phyloP scores from a whole-genome alignment of 2,113 vertebrate genomes.

The Pedionomus torquatus region DNA sequence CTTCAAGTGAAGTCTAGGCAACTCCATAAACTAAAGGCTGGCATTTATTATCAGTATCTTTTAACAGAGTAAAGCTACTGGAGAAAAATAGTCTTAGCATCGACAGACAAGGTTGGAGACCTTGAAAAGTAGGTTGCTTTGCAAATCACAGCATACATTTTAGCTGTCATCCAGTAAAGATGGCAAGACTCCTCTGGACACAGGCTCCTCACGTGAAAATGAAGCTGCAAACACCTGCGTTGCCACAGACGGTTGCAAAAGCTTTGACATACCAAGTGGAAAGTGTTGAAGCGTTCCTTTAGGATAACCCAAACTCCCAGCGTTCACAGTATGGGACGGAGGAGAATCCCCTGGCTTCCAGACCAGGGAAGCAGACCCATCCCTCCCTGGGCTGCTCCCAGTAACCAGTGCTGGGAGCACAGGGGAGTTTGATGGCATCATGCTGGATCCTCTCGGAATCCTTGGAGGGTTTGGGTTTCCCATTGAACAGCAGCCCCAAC shows the following conservation, averaged over 20 bases:
- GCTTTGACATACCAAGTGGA: background rate
- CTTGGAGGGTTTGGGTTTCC: background rate
- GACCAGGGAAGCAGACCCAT: rapidly evolving
- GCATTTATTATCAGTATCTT: background rate
- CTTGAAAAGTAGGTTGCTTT: background rate
- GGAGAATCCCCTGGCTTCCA: rapidly evolving
- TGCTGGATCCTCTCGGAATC: background rate
- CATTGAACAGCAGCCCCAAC: background rate
- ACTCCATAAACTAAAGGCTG: background rate
- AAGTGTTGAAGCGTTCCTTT: background rate
- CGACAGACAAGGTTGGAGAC: background rate
- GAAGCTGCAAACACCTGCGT: background rate
- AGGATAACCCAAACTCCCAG: background rate
- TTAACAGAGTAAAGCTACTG: background rate
- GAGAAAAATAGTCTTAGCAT: background rate
- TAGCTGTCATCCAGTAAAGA: background rate
- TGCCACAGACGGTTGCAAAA: background rate
- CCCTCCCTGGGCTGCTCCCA: background rate
- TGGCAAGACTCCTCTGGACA: background rate
- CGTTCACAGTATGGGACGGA: rapidly evolving
- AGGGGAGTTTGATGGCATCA: rapidly evolving
- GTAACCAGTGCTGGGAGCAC: background rate
- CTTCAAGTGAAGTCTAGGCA: background rate
- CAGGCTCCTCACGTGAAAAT: rapidly evolving
- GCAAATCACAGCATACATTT: rapidly evolving